These are phyloP conservation scores for Heterohyrax brucei DNA, from an alignment of 2,797 vertebrate species.

Conservation along the genomic window DNA sequence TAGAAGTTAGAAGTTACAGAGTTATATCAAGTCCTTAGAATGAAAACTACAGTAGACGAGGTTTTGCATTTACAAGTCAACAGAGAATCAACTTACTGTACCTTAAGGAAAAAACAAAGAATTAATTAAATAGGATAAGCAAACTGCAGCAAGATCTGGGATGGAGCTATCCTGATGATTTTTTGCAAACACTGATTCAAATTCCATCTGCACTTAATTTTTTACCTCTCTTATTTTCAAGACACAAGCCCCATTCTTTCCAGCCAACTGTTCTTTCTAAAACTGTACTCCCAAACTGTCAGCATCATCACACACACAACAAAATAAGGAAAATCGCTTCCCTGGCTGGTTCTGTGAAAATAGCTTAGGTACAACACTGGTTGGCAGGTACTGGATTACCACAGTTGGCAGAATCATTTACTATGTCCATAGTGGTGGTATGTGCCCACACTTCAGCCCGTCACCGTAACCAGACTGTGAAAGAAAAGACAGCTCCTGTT, in stretches of 20 bases:
- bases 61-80: background rate
- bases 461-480: background rate
- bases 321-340: background rate
- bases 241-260: background rate
- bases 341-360: background rate
- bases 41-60: background rate
- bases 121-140: background rate
- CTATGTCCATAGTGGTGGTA: background rate
- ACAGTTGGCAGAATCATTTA: background rate
- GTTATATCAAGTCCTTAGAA: background rate
- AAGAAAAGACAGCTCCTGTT: background rate
- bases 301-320: background rate
- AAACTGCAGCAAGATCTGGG: background rate
- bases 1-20: background rate
- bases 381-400: background rate
- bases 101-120: background rate
- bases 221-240: slow-evolving; percentile 43
- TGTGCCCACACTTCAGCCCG: background rate
- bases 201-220: background rate
- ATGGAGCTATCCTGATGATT: background rate
- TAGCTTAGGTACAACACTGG: background rate
- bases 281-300: background rate
- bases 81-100: background rate
- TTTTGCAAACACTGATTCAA: background rate
- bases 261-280: background rate